A percentile compares a stretch with the other conserved stretches of the same genome.
phyloP scores from a whole-genome alignment of 1,140 invertebrate species.

The Amyelois transitella region DNA sequence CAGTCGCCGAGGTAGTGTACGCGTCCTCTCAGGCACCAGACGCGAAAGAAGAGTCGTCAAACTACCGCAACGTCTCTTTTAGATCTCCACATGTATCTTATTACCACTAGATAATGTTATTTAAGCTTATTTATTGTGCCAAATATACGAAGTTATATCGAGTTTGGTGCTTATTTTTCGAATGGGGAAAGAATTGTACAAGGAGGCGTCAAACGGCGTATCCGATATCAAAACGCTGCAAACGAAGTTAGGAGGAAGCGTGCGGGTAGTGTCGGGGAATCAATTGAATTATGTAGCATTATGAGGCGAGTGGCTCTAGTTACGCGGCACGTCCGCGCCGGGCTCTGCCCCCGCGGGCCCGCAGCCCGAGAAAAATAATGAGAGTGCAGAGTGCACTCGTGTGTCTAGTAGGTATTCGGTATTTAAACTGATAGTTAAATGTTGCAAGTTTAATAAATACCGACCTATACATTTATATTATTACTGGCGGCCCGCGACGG shows the following conservation, averaged over 20 bases:
- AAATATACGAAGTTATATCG: background rate
- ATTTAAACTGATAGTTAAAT: too few species aligned
- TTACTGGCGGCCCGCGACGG: too few species aligned
- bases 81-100: background rate
- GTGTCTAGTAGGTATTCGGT: too few species aligned
- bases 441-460: too few species aligned
- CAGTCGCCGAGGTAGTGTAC: constrained; percentile 15
- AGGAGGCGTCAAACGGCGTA: constrained; percentile 61
- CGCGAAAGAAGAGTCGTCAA: constrained; percentile 36
- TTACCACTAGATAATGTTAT: background rate
- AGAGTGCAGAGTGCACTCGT: background rate
- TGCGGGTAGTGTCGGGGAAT: constrained; percentile 68
- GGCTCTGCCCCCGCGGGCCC: constrained; percentile 27
- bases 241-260: constrained; percentile 67
- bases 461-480: too few species aligned
- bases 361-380: background rate
- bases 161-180: background rate
- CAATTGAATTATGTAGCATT: constrained; percentile 73
- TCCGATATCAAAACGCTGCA: constrained; percentile 70
- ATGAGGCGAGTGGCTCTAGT: constrained; percentile 62
- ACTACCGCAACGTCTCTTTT: constrained; percentile 22
- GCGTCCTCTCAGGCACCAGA: constrained; percentile 16
- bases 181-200: constrained; percentile 40
- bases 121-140: background rate
- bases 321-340: constrained; percentile 56